Conservation (phyloP, 2,113 vertebrate species). For the Clarias gariepinus region DNA sequence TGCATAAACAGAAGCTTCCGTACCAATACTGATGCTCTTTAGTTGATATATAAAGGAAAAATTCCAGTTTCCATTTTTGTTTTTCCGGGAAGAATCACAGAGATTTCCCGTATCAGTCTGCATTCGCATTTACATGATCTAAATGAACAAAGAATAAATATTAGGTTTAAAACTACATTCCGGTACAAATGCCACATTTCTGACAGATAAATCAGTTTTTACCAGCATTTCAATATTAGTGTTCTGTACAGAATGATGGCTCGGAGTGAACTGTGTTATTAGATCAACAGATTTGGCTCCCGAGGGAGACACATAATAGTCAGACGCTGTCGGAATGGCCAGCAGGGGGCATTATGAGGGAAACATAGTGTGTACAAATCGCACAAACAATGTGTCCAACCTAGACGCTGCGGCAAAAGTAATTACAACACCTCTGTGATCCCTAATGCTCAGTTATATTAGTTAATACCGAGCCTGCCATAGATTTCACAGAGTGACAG, state of each 20-base stretch:
- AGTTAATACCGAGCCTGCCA: conserved; percentile 32
- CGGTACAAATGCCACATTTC: neutral
- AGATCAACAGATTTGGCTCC: neutral
- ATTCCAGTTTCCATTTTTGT: too few species aligned
- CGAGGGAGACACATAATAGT: neutral
- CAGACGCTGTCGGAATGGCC: neutral
- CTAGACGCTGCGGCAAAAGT: neutral
- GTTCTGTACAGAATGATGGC: neutral
- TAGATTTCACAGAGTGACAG: conserved; percentile 19
- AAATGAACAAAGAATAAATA: too few species aligned
- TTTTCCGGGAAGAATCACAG: too few species aligned
- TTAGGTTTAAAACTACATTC: too few species aligned
- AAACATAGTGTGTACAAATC: neutral
- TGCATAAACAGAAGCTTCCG: too few species aligned
- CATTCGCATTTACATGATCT: too few species aligned
- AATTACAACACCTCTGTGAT: conserved; percentile 26
- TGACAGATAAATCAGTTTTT: neutral
- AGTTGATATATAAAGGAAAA: too few species aligned
- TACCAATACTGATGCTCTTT: too few species aligned
- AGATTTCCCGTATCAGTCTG: too few species aligned
- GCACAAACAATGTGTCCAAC: conserved; percentile 20
- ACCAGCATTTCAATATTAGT: neutral
- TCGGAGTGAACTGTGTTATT: neutral
- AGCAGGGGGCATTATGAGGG: neutral
- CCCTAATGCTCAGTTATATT: conserved; percentile 19